Evolutionary conservation across 2,888 invertebrate genomes (phyloP).

Genomic region (Ectropis crepuscularia): DNA sequence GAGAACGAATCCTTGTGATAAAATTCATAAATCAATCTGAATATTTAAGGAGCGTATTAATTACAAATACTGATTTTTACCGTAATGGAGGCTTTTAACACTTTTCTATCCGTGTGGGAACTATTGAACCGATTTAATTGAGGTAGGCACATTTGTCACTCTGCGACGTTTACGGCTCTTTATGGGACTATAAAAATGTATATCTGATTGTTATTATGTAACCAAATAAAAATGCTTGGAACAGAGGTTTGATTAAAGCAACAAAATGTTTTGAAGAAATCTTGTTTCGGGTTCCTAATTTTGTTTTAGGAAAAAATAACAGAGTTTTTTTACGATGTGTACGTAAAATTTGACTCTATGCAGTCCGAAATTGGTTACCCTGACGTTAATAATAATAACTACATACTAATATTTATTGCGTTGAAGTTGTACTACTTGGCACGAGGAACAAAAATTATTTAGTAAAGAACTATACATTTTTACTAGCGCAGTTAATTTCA

Average conservation of each 20-base stretch:
- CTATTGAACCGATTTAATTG: slow-evolving; percentile 39
- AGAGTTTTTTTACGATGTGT: too few species aligned
- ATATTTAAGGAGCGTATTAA: slow-evolving; percentile 34
- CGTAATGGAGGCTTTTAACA: slow-evolving; percentile 59
- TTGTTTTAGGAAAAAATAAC: too few species aligned
- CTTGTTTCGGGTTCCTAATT: too few species aligned
- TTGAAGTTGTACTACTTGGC: too few species aligned
- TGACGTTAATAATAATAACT: too few species aligned
- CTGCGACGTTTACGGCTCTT: slow-evolving; percentile 59
- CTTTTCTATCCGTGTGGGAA: slow-evolving; percentile 55
- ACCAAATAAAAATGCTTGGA: neutral
- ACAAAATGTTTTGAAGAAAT: too few species aligned
- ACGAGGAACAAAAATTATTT: too few species aligned
- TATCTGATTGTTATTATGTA: slow-evolving; percentile 23
- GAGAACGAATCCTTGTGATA: neutral
- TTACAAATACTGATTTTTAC: slow-evolving; percentile 55
- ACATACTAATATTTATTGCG: too few species aligned
- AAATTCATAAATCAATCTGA: slow-evolving; percentile 12
- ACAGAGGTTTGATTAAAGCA: neutral
- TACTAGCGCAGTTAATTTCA: too few species aligned
- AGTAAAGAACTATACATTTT: too few species aligned
- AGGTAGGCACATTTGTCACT: slow-evolving; percentile 60
- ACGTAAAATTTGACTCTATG: too few species aligned
- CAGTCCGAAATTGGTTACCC: too few species aligned
- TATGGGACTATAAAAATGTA: slow-evolving; percentile 49